These are phyloP conservation scores for Paraescarpia echinospica DNA, from an alignment of 1,140 invertebrate genomes.

Conservation along the genomic window DNA sequence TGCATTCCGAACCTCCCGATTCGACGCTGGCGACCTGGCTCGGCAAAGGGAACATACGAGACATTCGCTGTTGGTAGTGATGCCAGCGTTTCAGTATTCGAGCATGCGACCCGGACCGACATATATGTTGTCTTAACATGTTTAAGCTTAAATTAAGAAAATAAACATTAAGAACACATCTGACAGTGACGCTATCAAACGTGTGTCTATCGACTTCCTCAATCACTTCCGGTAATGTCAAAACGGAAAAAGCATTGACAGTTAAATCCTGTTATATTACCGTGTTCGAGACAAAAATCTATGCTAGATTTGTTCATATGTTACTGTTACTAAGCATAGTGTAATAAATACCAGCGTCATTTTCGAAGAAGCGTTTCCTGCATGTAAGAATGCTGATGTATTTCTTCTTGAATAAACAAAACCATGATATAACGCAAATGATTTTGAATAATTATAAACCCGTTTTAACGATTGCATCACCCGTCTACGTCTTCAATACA, in stretches of 20 bases:
- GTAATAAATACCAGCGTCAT: neutral
- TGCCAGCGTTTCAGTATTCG: neutral
- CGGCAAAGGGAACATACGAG: neutral
- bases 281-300: neutral
- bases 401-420: neutral
- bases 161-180: neutral
- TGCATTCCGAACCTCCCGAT: neutral
- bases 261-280: neutral
- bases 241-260: conserved; percentile 1
- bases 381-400: neutral
- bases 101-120: neutral
- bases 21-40: neutral
- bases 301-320: neutral
- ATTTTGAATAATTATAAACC: neutral
- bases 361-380: neutral
- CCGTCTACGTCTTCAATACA: neutral
- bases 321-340: neutral
- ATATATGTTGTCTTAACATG: neutral
- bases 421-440: neutral
- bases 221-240: neutral
- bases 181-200: neutral
- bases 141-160: neutral
- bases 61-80: neutral
- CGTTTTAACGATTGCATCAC: neutral
- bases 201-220: neutral